Evolutionary conservation across 2,888 invertebrate species (phyloP).

Genomic region (Meteorus cinctellus): DNA sequence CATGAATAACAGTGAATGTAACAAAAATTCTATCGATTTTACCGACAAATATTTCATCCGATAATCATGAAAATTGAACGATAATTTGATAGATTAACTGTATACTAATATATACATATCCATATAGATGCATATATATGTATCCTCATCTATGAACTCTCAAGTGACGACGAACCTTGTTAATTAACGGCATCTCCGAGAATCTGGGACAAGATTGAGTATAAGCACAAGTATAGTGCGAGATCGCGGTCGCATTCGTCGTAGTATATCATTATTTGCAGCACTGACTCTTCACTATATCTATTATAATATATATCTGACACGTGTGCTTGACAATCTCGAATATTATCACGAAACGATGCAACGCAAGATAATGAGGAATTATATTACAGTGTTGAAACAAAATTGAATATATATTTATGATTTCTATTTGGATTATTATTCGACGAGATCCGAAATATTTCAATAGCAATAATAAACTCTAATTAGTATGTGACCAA

Average conservation of each 20-base stretch:
- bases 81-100: not conserved
- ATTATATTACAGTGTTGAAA: not conserved
- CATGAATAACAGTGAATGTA: no score
- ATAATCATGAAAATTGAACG: slow-evolving; percentile 3
- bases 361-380: slow-evolving; percentile 1
- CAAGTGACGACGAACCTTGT: slow-evolving; percentile 54
- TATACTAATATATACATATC: no score
- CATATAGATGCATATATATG: not conserved
- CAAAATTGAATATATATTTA: not conserved
- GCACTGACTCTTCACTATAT: slow-evolving; percentile 32
- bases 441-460: no score
- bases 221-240: slow-evolving; percentile 37
- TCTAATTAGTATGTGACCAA: no score
- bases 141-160: slow-evolving; percentile 37
- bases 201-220: slow-evolving; percentile 50
- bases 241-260: slow-evolving; percentile 31
- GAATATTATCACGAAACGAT: slow-evolving; percentile 36
- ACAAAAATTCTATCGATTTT: no score
- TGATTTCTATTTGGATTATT: not conserved
- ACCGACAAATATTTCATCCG: no score
- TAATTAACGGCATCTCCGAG: slow-evolving; percentile 53
- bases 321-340: slow-evolving; percentile 54
- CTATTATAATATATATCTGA: slow-evolving; percentile 15
- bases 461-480: no score
- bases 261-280: not conserved